Conservation (phyloP, 1,140 invertebrate species). For the Eumeta japonica region DNA sequence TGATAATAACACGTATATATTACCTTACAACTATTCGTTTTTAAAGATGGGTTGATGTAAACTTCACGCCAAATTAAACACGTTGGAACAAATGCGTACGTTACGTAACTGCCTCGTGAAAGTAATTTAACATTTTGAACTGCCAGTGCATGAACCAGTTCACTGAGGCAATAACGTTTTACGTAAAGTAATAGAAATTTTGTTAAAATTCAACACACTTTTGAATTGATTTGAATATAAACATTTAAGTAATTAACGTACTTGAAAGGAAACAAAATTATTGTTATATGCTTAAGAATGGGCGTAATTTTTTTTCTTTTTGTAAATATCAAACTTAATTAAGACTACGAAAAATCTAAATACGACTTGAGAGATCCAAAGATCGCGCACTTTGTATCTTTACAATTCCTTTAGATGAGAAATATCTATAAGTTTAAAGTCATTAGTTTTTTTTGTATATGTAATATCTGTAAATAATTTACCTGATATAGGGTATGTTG, state of each 20-base stretch:
- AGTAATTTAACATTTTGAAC: background rate
- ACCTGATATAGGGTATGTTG: constrained; percentile 88
- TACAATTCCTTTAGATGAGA: too few species aligned
- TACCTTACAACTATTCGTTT: too few species aligned
- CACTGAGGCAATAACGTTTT: background rate
- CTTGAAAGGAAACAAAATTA: background rate
- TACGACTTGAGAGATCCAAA: too few species aligned
- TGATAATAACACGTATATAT: background rate
- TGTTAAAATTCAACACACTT: background rate
- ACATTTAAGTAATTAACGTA: background rate
- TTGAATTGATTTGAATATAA: background rate
- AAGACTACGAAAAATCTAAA: background rate
- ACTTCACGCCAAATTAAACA: too few species aligned
- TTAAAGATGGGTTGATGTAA: too few species aligned
- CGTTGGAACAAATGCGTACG: too few species aligned
- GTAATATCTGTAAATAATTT: constrained; percentile 58
- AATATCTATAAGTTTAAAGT: too few species aligned
- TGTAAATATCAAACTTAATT: too few species aligned
- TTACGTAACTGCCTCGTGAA: background rate
- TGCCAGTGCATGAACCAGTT: background rate
- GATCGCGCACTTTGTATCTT: too few species aligned
- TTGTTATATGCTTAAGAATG: background rate
- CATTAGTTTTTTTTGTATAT: too few species aligned
- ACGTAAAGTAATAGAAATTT: background rate
- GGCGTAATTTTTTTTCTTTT: too few species aligned